phyloP scores from a whole-genome alignment of 2,113 vertebrate species.

The Cardinalis cardinalis region DNA sequence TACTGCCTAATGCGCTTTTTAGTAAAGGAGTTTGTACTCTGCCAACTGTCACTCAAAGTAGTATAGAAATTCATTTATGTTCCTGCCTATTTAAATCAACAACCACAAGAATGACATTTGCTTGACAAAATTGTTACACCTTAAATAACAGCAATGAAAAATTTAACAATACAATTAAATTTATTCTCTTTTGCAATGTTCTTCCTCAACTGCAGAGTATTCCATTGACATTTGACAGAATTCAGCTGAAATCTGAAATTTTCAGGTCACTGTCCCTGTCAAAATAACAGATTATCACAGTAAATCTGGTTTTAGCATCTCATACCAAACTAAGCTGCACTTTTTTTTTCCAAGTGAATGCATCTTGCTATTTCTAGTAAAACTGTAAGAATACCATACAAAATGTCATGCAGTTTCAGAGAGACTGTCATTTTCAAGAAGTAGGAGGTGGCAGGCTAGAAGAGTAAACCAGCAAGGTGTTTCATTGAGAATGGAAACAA shows the following conservation, averaged over 20 bases:
- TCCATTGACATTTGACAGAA: background rate
- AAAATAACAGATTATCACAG: constrained; percentile 15
- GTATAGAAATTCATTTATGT: background rate
- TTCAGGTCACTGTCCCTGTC: background rate
- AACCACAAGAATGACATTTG: constrained; percentile 9
- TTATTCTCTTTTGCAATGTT: background rate
- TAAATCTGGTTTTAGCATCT: background rate
- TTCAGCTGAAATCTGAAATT: background rate
- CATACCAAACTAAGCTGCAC: background rate
- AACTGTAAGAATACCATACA: background rate
- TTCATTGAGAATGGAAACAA: background rate
- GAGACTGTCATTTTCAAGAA: background rate
- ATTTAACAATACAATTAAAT: background rate
- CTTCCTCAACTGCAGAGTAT: background rate
- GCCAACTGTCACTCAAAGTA: background rate
- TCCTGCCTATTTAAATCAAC: background rate
- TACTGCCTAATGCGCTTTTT: background rate
- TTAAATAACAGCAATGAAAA: constrained; percentile 2
- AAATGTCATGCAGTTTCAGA: background rate
- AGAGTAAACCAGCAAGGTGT: background rate
- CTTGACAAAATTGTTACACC: background rate
- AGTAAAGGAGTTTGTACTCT: background rate
- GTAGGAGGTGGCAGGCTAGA: background rate
- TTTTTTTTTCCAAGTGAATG: background rate
- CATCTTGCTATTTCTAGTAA: background rate